Evolutionary conservation across 1,140 invertebrate genomes (phyloP).

Genomic region (Acromyrmex echinatior): DNA sequence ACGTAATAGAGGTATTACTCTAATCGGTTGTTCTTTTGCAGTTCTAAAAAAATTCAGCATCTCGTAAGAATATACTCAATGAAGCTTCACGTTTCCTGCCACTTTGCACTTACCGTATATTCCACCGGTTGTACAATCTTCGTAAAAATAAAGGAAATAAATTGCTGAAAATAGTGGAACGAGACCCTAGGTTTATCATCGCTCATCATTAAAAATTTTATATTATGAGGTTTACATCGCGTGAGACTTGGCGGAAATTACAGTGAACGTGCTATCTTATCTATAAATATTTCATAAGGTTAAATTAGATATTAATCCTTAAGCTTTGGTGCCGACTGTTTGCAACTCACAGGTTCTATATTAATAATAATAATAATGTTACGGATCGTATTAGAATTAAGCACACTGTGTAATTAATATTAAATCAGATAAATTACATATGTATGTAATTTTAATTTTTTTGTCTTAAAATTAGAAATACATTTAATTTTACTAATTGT

Average conservation of each 20-base stretch:
- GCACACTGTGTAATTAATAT: neutral
- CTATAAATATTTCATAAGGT: slow-evolving; percentile 42
- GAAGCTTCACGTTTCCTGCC: neutral
- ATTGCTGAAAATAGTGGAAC: slow-evolving; percentile 33
- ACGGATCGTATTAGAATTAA: neutral
- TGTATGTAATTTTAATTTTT: slow-evolving; percentile 19
- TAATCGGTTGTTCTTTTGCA: slow-evolving; percentile 38
- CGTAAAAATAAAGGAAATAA: slow-evolving; percentile 56
- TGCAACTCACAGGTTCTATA: neutral
- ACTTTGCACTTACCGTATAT: neutral
- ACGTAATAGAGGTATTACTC: slow-evolving; percentile 49
- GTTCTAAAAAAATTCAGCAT: slow-evolving; percentile 51
- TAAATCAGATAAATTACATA: neutral
- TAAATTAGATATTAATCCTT: slow-evolving; percentile 48
- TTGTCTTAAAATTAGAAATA: neutral
- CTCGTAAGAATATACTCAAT: slow-evolving; percentile 54
- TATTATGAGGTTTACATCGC: slow-evolving; percentile 37
- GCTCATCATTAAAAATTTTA: slow-evolving; percentile 62
- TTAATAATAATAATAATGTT: slow-evolving; percentile 2
- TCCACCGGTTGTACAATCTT: slow-evolving; percentile 24
- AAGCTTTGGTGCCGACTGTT: slow-evolving; percentile 3
- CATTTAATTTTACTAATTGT: neutral
- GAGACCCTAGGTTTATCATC: slow-evolving; percentile 23
- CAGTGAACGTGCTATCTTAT: slow-evolving; percentile 30
- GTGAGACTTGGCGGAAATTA: slow-evolving; percentile 46